phyloP scores from a whole-genome alignment of 2,797 vertebrate genomes.

The Tiaroga cobitis region DNA sequence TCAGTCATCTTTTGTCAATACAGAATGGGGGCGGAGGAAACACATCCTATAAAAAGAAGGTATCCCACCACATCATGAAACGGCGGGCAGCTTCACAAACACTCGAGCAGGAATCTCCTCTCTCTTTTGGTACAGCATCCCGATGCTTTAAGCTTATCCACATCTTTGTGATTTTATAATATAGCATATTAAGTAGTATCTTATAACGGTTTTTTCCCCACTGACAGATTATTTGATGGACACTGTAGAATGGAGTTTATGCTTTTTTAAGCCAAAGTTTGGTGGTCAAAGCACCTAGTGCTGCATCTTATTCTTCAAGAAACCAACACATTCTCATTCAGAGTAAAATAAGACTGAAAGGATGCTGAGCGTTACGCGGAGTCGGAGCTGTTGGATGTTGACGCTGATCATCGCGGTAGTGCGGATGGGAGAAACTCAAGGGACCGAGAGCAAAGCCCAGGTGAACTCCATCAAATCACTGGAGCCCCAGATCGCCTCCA shows the following conservation, averaged over 20 bases:
- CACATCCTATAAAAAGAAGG: slow-evolving; percentile 78
- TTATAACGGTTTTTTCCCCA: not conserved
- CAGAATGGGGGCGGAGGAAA: slow-evolving; percentile 80
- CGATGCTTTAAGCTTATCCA: not conserved
- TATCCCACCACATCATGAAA: slow-evolving; percentile 80
- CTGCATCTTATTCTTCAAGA: not conserved
- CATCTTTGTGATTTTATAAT: not conserved
- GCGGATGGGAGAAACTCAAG: slow-evolving; percentile 86
- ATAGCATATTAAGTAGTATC: too few relatives aligned
- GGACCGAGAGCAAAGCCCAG: slow-evolving; percentile 83
- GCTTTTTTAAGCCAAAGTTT: not conserved
- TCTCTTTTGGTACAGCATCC: slow-evolving; percentile 13
- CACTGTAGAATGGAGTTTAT: slow-evolving; percentile 40
- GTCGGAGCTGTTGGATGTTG: slow-evolving; percentile 83
- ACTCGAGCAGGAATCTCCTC: slow-evolving; percentile 56
- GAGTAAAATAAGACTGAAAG: slow-evolving; percentile 60
- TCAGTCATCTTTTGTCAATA: slow-evolving; percentile 77
- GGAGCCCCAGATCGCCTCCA: slow-evolving; percentile 82
- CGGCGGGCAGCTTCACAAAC: slow-evolving; percentile 64
- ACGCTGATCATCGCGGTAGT: slow-evolving; percentile 85
- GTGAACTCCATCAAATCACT: slow-evolving; percentile 95
- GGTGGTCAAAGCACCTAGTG: not conserved
- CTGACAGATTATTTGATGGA: slow-evolving; percentile 33
- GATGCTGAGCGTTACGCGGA: slow-evolving; percentile 84
- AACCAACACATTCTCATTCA: slow-evolving; percentile 7